Evolutionary conservation across 2,888 invertebrate species (phyloP).

Genomic region (Bibio marci): DNA sequence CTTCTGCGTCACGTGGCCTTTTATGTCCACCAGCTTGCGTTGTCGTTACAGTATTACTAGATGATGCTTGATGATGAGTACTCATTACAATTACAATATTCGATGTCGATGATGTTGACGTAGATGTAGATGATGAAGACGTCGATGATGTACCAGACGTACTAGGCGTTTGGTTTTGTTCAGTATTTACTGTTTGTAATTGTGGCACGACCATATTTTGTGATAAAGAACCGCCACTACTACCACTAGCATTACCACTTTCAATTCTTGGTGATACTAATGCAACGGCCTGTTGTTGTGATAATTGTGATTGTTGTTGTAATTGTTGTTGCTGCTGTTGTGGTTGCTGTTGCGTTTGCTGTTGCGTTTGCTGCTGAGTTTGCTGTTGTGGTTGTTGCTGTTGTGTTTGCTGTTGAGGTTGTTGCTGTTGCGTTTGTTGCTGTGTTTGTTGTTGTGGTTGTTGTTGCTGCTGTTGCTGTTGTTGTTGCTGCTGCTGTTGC

Average conservation of each 20-base stretch:
- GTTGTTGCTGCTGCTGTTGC: too few species aligned
- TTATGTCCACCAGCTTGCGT: constrained; percentile 49
- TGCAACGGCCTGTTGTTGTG: constrained; percentile 46
- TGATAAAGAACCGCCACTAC: constrained; percentile 12
- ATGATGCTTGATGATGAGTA: constrained; percentile 30
- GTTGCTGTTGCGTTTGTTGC: too few species aligned
- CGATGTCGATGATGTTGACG: constrained; percentile 12
- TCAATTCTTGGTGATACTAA: constrained; percentile 53
- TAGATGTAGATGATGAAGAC: constrained; percentile 13
- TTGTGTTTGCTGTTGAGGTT: constrained; percentile 15
- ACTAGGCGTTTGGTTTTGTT: constrained; percentile 15
- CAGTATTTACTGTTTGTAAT: constrained; percentile 12
- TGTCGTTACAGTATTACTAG: constrained; percentile 43
- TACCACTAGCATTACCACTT: constrained; percentile 29
- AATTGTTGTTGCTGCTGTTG: constrained; percentile 20
- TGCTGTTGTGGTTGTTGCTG: constrained; percentile 19
- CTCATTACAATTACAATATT: constrained; percentile 25
- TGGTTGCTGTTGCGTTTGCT: constrained; percentile 13
- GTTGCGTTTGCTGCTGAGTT: too few species aligned
- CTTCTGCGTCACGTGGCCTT: constrained; percentile 38
- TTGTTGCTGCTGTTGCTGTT: too few species aligned
- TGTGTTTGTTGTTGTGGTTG: too few species aligned
- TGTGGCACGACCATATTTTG: constrained; percentile 19
- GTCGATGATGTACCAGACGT: constrained; percentile 28
- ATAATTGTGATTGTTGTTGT: constrained; percentile 15